Percentiles rank a stretch among this genome's conserved stretches.
phyloP scores from a whole-genome alignment of 2,888 invertebrate species.

The Protula sp. region DNA sequence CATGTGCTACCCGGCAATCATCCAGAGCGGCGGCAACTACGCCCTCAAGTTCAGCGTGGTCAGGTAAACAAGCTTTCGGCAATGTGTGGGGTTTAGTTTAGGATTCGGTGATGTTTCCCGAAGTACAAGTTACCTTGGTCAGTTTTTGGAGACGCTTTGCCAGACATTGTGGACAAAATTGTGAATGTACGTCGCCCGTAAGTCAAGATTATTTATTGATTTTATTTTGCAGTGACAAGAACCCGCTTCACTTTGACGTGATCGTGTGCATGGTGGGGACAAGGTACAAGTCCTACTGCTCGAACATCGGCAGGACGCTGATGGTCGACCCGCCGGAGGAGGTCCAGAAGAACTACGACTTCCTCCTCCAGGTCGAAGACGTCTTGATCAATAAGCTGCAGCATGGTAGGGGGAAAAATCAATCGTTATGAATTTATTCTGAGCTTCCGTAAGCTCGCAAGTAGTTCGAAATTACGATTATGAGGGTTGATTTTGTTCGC shows the following conservation, averaged over 20 bases:
- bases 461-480: too few relatives aligned
- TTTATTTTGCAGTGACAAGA: slow-evolving; percentile 71
- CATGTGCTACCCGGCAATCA: slow-evolving; percentile 97
- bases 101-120: too few relatives aligned
- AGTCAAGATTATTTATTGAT: neutral
- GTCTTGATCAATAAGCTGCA: slow-evolving; percentile 79
- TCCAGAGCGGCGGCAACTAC: slow-evolving; percentile 98
- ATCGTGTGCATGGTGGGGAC: slow-evolving; percentile 92
- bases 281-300: slow-evolving; percentile 95
- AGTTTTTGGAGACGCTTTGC: too few relatives aligned
- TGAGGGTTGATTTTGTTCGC: too few relatives aligned
- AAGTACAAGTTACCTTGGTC: too few relatives aligned
- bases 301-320: slow-evolving; percentile 92
- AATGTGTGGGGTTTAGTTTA: neutral
- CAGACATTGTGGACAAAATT: too few relatives aligned
- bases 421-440: neutral
- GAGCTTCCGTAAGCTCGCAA: neutral
- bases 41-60: slow-evolving; percentile 91
- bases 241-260: slow-evolving; percentile 87
- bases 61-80: slow-evolving; percentile 55
- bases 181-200: too few relatives aligned
- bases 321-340: slow-evolving; percentile 82
- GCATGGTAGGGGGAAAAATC: slow-evolving; percentile 57
- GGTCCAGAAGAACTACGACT: slow-evolving; percentile 78
- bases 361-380: slow-evolving; percentile 81